Percentiles rank a stretch among this genome's conserved stretches.
These are phyloP conservation scores for Synergus umbraculus DNA, from an alignment of 2,888 invertebrate species.

Conservation along the genomic window DNA sequence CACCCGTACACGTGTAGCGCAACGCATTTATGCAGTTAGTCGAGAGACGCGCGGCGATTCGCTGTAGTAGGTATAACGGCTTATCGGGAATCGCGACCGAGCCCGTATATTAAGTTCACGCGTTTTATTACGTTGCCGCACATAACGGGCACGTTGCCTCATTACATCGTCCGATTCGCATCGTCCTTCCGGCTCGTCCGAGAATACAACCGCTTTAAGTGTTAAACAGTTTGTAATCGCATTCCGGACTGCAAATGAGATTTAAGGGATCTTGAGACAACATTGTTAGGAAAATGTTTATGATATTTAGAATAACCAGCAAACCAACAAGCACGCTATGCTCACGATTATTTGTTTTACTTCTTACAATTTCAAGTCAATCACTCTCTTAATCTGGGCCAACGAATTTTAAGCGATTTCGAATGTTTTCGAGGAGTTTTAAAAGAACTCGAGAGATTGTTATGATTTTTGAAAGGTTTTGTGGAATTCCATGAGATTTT, in stretches of 20 bases:
- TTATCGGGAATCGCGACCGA: constrained; percentile 27
- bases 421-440: too few species aligned
- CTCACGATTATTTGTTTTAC: too few species aligned
- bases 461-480: too few species aligned
- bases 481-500: too few species aligned
- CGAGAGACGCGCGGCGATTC: neutral
- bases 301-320: too few species aligned
- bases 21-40: neutral
- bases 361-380: too few species aligned
- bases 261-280: constrained; percentile 7
- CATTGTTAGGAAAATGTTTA: too few species aligned
- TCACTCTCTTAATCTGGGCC: too few species aligned
- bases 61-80: constrained; percentile 17
- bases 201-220: neutral
- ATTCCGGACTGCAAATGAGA: neutral
- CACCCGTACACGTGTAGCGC: constrained; percentile 6
- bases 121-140: constrained; percentile 25
- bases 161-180: neutral
- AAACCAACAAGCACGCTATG: neutral
- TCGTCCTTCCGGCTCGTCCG: constrained; percentile 19
- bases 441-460: too few species aligned
- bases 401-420: too few species aligned
- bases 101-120: neutral
- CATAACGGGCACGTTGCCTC: constrained; percentile 21
- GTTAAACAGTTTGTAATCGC: constrained; percentile 8